These are phyloP conservation scores for Eufriesea mexicana DNA, from an alignment of 1,140 invertebrate genomes.

Conservation along the genomic window DNA sequence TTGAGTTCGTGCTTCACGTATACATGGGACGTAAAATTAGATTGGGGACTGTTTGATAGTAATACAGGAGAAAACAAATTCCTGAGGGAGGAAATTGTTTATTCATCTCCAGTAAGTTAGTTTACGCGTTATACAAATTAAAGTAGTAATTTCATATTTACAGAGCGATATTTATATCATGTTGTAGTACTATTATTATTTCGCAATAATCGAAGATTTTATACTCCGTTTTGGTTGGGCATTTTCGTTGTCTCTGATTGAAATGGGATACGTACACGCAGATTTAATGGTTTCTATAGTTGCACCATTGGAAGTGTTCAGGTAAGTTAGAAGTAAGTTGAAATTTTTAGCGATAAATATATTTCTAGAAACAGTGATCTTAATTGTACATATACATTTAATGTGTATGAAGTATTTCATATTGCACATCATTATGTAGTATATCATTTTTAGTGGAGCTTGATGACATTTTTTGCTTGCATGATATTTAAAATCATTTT, in stretches of 20 bases:
- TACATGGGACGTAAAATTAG: conserved; percentile 98
- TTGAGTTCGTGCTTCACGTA: conserved; percentile 93
- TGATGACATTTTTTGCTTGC: conserved; percentile 23
- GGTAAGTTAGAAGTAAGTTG: conserved; percentile 74
- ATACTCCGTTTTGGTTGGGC: conserved; percentile 93
- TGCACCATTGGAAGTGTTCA: conserved; percentile 92
- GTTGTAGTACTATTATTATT: conserved; percentile 87
- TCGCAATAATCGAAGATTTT: conserved; percentile 91
- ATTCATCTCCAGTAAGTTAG: conserved; percentile 84
- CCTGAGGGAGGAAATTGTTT: conserved; percentile 90
- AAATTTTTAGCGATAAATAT: neutral
- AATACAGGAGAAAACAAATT: conserved; percentile 92
- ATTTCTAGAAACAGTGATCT: neutral
- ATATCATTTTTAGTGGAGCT: conserved; percentile 26
- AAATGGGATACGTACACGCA: conserved; percentile 86
- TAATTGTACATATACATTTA: neutral
- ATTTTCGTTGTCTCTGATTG: conserved; percentile 89
- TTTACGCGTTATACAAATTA: neutral
- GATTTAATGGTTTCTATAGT: conserved; percentile 91
- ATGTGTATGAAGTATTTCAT: neutral
- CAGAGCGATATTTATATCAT: conserved; percentile 9
- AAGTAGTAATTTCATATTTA: neutral
- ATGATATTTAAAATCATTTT: conserved; percentile 28
- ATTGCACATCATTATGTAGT: conserved; percentile 11
- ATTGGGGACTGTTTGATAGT: conserved; percentile 98